Evolutionary conservation across 2,888 invertebrate species (phyloP).

Genomic region (Lydus trimaculatus): DNA sequence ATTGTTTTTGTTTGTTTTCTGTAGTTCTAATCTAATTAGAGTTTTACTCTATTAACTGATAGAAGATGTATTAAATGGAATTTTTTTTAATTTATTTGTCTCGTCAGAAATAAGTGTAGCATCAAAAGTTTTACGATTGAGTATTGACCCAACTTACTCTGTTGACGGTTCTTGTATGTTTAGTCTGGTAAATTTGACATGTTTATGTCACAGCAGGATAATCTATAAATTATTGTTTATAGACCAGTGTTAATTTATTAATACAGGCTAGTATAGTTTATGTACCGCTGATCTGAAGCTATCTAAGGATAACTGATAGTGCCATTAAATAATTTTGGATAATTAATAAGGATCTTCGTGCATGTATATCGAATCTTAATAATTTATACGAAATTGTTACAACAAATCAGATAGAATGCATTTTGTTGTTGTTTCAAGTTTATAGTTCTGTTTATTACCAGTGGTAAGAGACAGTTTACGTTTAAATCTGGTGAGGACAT

Average conservation of each 20-base stretch:
- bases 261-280: not conserved
- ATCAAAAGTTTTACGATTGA: not conserved
- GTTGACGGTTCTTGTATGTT: not conserved
- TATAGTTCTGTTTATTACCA: slow-evolving; percentile 1
- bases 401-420: not conserved
- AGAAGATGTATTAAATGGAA: not conserved
- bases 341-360: not conserved
- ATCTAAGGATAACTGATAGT: not conserved
- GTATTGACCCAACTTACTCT: not conserved
- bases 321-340: not conserved
- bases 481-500: slow-evolving; percentile 3
- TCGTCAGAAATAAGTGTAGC: not conserved
- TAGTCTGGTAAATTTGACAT: not conserved
- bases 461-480: not conserved
- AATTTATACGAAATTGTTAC: not conserved
- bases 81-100: not conserved
- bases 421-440: not conserved
- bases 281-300: not conserved
- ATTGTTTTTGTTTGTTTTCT: not conserved
- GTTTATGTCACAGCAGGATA: slow-evolving; percentile 4
- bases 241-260: slow-evolving; percentile 5
- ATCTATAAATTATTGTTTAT: not conserved
- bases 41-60: not conserved
- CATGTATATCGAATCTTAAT: not conserved
- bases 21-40: not conserved